phyloP scores from a whole-genome alignment of 2,797 vertebrate species.

The Notolepis coatsorum region DNA sequence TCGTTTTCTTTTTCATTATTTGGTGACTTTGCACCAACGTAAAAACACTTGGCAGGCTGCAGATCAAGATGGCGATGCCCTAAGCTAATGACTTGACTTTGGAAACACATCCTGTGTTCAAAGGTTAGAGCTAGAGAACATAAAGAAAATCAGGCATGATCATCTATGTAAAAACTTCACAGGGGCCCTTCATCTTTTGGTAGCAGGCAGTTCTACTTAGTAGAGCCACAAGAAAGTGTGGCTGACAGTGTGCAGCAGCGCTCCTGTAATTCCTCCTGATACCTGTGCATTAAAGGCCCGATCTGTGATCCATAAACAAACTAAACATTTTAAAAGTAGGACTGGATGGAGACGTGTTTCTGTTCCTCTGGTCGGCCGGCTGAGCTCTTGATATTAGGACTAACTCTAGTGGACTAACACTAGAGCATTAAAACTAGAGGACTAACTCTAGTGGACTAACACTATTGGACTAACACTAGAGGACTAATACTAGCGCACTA shows the following conservation, averaged over 20 bases:
- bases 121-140: slow-evolving; percentile 67
- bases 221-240: slow-evolving; percentile 82
- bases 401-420: no score
- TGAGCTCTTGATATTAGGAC: no score
- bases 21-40: slow-evolving; percentile 46
- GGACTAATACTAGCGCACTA: no score
- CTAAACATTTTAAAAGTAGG: no score
- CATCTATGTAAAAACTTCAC: slow-evolving; percentile 78
- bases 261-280: slow-evolving; percentile 81
- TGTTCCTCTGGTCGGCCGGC: no score
- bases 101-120: slow-evolving; percentile 80
- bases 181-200: slow-evolving; percentile 74
- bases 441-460: no score
- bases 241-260: slow-evolving; percentile 72
- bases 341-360: no score
- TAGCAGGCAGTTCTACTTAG: slow-evolving; percentile 75
- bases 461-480: no score
- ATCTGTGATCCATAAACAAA: no score
- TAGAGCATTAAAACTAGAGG: no score
- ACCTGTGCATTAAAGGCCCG: slow-evolving; percentile 76
- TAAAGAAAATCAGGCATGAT: slow-evolving; percentile 67
- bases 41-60: slow-evolving; percentile 37
- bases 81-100: slow-evolving; percentile 70
- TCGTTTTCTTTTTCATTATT: slow-evolving; percentile 62
- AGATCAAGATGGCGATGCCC: slow-evolving; percentile 58